phyloP scores from a whole-genome alignment of 2,797 vertebrate species.

The Melanotaenia nigrans region DNA sequence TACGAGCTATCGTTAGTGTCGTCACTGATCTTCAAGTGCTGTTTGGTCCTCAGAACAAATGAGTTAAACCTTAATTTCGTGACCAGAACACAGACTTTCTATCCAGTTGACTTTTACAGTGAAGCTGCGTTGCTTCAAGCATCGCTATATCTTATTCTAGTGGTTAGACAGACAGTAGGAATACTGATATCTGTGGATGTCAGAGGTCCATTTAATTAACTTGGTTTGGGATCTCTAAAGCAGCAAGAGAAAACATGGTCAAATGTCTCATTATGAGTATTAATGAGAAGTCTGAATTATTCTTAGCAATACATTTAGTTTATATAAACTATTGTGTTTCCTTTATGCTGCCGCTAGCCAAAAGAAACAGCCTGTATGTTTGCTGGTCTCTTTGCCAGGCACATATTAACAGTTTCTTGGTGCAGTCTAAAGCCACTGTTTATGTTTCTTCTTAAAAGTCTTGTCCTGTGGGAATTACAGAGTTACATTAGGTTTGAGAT shows the following conservation, averaged over 20 bases:
- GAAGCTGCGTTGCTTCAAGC: constrained; percentile 10
- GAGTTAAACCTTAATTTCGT: constrained; percentile 47
- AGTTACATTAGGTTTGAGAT: constrained; percentile 26
- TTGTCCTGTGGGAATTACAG: constrained; percentile 59
- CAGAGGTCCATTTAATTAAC: constrained; percentile 43
- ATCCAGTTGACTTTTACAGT: constrained; percentile 22
- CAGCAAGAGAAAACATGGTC: constrained; percentile 30
- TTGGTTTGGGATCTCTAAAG: constrained; percentile 37
- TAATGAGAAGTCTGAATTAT: constrained; percentile 21
- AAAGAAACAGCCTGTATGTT: constrained; percentile 5
- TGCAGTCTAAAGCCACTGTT: constrained; percentile 40
- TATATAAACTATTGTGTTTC: not conserved
- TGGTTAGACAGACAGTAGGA: constrained; percentile 14
- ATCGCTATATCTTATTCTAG: constrained; percentile 24
- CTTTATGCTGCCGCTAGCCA: constrained; percentile 13
- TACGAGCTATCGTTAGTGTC: constrained; percentile 36
- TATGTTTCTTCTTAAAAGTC: constrained; percentile 35
- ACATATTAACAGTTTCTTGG: constrained; percentile 13
- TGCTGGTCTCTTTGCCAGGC: constrained; percentile 9
- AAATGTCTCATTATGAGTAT: constrained; percentile 32
- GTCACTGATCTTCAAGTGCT: constrained; percentile 47
- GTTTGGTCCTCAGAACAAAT: constrained; percentile 25
- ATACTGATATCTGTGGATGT: constrained; percentile 19
- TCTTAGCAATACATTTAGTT: not conserved
- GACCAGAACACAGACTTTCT: constrained; percentile 26